These are phyloP conservation scores for Griposia aprilina DNA, from an alignment of 2,888 invertebrate species.

Conservation along the genomic window DNA sequence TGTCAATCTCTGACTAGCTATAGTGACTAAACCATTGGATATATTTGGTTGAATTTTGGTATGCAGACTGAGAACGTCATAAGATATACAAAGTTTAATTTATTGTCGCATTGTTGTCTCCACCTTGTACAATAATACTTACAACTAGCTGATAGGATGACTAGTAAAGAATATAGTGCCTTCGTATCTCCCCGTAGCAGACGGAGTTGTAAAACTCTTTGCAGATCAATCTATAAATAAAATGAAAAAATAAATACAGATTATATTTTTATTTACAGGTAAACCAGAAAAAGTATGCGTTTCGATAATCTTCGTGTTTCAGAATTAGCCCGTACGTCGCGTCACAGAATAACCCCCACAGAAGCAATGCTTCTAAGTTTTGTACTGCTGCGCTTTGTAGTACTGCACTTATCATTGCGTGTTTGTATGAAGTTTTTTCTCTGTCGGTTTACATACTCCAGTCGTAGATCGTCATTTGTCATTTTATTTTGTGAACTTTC, in stretches of 20 bases:
- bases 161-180: conserved; percentile 44
- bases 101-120: too few relatives aligned
- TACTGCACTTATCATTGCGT: too few relatives aligned
- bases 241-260: not conserved
- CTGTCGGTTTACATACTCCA: too few relatives aligned
- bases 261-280: not conserved
- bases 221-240: conserved; percentile 56
- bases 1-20: too few relatives aligned
- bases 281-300: too few relatives aligned
- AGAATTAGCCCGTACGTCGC: not conserved
- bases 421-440: too few relatives aligned
- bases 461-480: too few relatives aligned
- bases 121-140: conserved; percentile 32
- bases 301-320: not conserved
- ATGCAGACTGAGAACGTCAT: too few relatives aligned
- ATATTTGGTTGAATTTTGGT: too few relatives aligned
- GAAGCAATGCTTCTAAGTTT: not conserved
- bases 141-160: conserved; percentile 55
- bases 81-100: too few relatives aligned
- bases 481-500: too few relatives aligned
- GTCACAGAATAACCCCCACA: not conserved
- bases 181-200: conserved; percentile 42
- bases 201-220: conserved; percentile 56
- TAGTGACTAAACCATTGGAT: too few relatives aligned
- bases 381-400: not conserved